These are phyloP conservation scores for Falco columbarius DNA, from an alignment of 2,797 vertebrate species.

Conservation along the genomic window DNA sequence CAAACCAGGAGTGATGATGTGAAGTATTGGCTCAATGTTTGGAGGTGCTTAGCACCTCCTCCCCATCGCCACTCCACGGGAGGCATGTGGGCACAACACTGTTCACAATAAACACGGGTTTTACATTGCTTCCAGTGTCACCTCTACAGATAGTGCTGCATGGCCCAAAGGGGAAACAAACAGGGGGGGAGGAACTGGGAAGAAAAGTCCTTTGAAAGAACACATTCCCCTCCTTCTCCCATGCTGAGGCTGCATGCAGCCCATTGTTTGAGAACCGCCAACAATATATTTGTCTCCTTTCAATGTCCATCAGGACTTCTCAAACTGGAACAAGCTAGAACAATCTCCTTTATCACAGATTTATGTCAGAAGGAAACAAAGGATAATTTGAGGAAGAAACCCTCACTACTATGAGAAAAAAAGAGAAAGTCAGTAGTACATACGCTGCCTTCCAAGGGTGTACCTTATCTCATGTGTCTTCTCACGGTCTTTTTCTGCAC, in stretches of 20 bases:
- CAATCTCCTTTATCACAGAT: accelerated
- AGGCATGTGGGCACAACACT: not conserved
- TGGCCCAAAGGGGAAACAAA: not conserved
- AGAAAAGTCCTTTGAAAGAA: not conserved
- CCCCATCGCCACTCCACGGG: not conserved
- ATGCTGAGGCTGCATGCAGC: not conserved
- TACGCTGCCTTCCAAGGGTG: not conserved
- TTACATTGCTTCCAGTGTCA: not conserved
- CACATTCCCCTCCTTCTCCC: not conserved
- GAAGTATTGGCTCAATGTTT: not conserved
- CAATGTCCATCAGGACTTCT: not conserved
- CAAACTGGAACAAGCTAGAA: not conserved
- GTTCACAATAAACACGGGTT: not conserved
- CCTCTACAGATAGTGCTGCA: not conserved
- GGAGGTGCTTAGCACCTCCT: not conserved
- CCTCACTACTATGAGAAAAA: not conserved
- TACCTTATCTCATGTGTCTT: not conserved
- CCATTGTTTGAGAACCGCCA: accelerated
- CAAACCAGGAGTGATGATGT: not conserved
- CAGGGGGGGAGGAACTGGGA: not conserved
- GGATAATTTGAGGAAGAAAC: not conserved
- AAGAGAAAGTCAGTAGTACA: not conserved
- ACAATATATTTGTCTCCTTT: not conserved
- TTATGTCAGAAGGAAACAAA: not conserved
- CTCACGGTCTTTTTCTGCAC: not conserved